Conservation (phyloP, 2,888 invertebrate species). For the Ischnura elegans region DNA sequence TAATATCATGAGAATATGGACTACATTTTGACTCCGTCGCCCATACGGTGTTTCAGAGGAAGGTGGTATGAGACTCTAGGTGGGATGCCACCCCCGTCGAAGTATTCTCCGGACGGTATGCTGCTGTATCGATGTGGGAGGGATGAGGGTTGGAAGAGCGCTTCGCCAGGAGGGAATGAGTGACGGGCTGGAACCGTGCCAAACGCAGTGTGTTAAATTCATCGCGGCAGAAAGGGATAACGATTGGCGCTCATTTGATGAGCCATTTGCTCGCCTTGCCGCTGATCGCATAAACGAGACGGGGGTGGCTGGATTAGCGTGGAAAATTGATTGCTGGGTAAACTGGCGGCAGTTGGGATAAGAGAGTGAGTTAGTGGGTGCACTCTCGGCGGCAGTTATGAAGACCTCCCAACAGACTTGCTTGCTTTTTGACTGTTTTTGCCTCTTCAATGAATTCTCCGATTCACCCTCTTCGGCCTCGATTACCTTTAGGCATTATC, state of each 20-base stretch:
- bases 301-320: neutral
- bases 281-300: conserved; percentile 13
- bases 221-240: neutral
- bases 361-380: neutral
- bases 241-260: conserved; percentile 18
- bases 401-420: neutral
- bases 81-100: no score
- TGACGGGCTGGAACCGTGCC: conserved; percentile 25
- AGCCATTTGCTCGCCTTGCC: conserved; percentile 7
- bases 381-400: neutral
- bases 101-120: neutral
- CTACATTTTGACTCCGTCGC: no score
- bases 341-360: neutral
- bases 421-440: neutral
- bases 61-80: neutral
- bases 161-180: neutral
- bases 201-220: conserved; percentile 52
- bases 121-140: neutral
- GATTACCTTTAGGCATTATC: no score
- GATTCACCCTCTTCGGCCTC: no score
- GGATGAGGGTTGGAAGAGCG: neutral
- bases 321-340: conserved; percentile 34
- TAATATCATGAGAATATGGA: no score
- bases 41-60: no score
- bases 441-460: neutral